Base-by-base conservation (phyloP, 2,888 invertebrate species). In the Branchipolynoe longqiensis region DNA sequence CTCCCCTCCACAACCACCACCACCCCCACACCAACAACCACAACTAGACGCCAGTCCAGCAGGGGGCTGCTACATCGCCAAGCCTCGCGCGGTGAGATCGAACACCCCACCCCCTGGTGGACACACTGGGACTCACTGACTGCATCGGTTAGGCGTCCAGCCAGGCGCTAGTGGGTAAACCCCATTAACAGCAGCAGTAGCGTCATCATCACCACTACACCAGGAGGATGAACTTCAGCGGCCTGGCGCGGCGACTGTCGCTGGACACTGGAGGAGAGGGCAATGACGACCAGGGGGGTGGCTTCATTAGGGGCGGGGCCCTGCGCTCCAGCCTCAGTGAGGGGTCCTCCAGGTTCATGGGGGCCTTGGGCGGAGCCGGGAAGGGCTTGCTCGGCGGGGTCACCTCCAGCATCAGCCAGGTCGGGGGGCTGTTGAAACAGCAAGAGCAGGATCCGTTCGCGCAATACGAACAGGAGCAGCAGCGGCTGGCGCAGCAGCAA, bases 311-410 rank as follows among this genome's bases (percentile, higher is more conserved):
- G n/a, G 82, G 83, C 6, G 58, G 84, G 8, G 56, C 78, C 54
- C 56, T 88, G 22, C 83, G 86, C 31, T 87, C 88, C 25, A 87
- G 87, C 54, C 74, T 88, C 41, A 88, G 86, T 22, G 87, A 87
- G 48, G 87, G 88, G 4, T 88, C 88, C 25, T 88, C 88, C 0
- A 59, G 86, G 25, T 78, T 88, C 14, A 85, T 88, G 64, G 88
- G 86, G 48, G 88, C 88, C 0, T 86, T 88, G 33, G 85, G 78
- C 31, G 85, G 62, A 6, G 84, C 84, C 6, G 86, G 85, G 69
- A 87, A 86, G 33, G 88, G 88, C 28, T 40, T 88, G 8, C 64
- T 88, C 31, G 88, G 82, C 0, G 88, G 88, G 0, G 36, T 85
- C 8, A 85, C 87, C 28, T 83, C 85, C 59, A 88, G 86, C 25